Conservation (phyloP, 2,113 vertebrate genomes). For the Phalacrocorax carbo region DNA sequence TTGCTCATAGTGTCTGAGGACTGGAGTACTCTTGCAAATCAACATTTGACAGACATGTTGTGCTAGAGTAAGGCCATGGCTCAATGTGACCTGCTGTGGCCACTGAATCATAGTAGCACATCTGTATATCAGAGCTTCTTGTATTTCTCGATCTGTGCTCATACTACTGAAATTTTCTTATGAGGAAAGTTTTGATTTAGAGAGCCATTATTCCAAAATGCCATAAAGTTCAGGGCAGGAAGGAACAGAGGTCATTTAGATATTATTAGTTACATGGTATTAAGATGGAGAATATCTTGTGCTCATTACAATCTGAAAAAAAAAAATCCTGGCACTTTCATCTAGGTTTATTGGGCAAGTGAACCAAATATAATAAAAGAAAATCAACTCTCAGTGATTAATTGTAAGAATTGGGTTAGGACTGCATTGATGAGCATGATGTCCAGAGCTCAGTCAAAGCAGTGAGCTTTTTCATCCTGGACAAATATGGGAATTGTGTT, state of each 20-base stretch:
- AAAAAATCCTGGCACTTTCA: background rate
- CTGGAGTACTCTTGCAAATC: background rate
- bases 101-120: background rate
- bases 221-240: background rate
- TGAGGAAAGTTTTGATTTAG: background rate
- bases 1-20: background rate
- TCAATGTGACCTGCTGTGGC: background rate
- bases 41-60: background rate
- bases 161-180: background rate
- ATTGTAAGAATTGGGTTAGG: background rate
- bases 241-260: background rate
- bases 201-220: background rate
- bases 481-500: background rate
- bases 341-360: background rate
- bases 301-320: background rate
- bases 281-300: background rate
- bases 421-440: accelerated
- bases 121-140: background rate
- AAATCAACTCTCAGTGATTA: background rate
- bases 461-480: background rate
- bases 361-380: background rate
- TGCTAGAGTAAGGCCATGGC: background rate
- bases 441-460: background rate
- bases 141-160: background rate
- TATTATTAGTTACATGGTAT: background rate